phyloP scores from a whole-genome alignment of 2,888 invertebrate species.

The Bhutanitis thaidina region DNA sequence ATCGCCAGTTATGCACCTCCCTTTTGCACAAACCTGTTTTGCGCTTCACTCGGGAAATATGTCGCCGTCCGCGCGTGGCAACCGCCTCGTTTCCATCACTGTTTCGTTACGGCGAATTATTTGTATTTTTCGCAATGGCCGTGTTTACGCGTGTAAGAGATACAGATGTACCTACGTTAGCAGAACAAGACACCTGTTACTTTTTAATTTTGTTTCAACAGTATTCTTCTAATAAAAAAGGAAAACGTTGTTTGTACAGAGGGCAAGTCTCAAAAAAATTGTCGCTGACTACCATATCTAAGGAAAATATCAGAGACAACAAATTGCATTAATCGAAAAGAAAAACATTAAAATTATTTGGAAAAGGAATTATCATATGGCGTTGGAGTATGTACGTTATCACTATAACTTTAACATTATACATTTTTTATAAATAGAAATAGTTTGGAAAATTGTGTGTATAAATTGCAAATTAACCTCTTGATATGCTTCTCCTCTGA shows the following conservation, averaged over 20 bases:
- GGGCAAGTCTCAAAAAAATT: too few relatives aligned
- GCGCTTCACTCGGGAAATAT: slow-evolving; percentile 66
- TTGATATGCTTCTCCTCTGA: too few relatives aligned
- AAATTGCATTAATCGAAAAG: too few relatives aligned
- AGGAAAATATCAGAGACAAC: too few relatives aligned
- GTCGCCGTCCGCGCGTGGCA: slow-evolving; percentile 66
- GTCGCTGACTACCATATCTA: too few relatives aligned
- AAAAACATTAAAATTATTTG: too few relatives aligned
- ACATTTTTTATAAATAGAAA: too few relatives aligned
- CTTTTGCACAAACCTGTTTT: slow-evolving; percentile 62
- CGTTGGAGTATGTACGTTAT: too few relatives aligned
- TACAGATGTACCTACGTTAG: slow-evolving; percentile 3
- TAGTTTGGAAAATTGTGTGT: too few relatives aligned
- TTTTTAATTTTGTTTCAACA: not conserved
- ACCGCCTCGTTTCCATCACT: slow-evolving; percentile 53
- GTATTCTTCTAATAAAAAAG: not conserved
- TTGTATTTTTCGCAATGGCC: slow-evolving; percentile 37
- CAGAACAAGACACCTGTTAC: not conserved
- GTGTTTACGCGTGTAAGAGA: slow-evolving; percentile 10
- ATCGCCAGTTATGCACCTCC: slow-evolving; percentile 45
- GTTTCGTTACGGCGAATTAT: slow-evolving; percentile 51
- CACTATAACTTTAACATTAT: too few relatives aligned
- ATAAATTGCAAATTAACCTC: too few relatives aligned
- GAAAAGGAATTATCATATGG: too few relatives aligned
- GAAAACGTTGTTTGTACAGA: not conserved